A percentile compares a stretch with the other conserved stretches of the same genome.
phyloP scores from a whole-genome alignment of 2,888 invertebrate genomes.

The Arrhopalites spinosus region DNA sequence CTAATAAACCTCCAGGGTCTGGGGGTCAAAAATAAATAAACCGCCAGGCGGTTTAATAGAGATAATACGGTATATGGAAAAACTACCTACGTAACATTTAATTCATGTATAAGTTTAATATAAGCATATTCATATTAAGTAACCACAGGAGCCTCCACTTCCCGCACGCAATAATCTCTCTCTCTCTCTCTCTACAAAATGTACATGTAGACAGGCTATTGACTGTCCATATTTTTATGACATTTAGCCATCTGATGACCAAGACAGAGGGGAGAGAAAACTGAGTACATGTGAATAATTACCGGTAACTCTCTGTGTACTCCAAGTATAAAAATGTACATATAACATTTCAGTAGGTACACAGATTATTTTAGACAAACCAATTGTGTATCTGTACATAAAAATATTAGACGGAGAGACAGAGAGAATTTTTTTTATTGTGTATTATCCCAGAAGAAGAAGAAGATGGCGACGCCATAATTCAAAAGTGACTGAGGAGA shows the following conservation, averaged over 20 bases:
- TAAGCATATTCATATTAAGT: no score
- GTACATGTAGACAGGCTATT: background rate
- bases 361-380: background rate
- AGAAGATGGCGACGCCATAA: constrained; percentile 24
- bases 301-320: background rate
- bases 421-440: background rate
- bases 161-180: constrained; percentile 14
- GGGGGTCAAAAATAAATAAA: no score
- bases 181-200: background rate
- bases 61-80: no score
- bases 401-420: background rate
- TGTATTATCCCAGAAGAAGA: background rate
- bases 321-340: background rate
- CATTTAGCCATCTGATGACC: background rate
- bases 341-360: background rate
- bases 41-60: no score
- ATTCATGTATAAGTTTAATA: no score
- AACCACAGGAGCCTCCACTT: background rate
- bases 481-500: constrained; percentile 25
- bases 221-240: constrained; percentile 14
- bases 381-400: no score
- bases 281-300: background rate
- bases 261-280: background rate
- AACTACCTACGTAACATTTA: no score
- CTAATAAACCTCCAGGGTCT: no score